These are phyloP conservation scores for Corvus hawaiiensis DNA, from an alignment of 2,113 vertebrate species.

Conservation along the genomic window DNA sequence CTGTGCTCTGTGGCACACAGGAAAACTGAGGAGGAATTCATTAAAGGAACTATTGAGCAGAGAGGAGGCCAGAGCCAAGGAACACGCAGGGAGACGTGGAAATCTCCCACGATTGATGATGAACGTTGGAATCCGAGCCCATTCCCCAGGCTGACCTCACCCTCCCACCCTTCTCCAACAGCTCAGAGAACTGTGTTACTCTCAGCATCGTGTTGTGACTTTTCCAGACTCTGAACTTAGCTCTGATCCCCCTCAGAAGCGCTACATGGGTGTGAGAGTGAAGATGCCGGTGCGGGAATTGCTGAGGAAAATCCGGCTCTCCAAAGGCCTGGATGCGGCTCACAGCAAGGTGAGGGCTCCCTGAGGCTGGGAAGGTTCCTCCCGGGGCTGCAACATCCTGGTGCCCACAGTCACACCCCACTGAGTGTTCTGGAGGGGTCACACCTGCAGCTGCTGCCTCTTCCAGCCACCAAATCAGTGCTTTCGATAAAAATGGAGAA, in stretches of 20 bases:
- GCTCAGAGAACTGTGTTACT: not conserved
- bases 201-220: not conserved
- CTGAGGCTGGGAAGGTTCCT: not conserved
- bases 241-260: conserved; percentile 51
- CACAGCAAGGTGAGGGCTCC: conserved; percentile 63
- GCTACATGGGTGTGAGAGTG: conserved; percentile 84
- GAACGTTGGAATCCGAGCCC: not conserved
- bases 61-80: not conserved
- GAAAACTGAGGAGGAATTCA: not conserved
- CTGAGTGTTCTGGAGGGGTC: not conserved
- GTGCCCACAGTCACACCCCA: fast-evolving
- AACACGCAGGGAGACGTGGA: not conserved
- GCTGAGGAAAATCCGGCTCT: conserved; percentile 73
- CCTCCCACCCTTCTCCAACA: not conserved
- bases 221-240: conserved; percentile 46
- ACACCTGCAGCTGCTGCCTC: not conserved
- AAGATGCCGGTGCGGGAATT: conserved; percentile 83
- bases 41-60: not conserved
- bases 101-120: not conserved
- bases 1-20: not conserved
- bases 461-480: not conserved
- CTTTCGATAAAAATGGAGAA: not conserved
- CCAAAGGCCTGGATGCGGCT: conserved; percentile 65
- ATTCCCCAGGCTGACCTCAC: not conserved
- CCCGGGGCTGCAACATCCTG: not conserved